A percentile compares a stretch with the other conserved stretches of the same genome.
These are phyloP conservation scores for Mormyrops boulengeri DNA, from an alignment of 2,797 vertebrate genomes.

Conservation along the genomic window DNA sequence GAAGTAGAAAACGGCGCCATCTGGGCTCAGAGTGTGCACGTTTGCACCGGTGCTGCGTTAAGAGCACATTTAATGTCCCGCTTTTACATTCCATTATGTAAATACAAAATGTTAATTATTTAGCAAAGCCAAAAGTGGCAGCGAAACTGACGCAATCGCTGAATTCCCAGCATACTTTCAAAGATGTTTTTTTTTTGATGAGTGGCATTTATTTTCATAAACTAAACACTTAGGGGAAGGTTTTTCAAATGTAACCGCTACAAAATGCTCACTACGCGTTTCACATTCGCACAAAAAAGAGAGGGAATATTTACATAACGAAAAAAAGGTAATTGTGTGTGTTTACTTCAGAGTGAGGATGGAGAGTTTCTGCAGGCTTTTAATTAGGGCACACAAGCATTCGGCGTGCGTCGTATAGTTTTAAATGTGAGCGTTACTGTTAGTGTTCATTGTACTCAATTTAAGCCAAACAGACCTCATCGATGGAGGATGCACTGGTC, in stretches of 20 bases:
- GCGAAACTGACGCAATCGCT: neutral
- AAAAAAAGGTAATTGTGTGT: neutral
- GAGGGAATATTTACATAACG: neutral
- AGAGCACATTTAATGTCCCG: neutral
- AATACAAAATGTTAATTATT: conserved; percentile 14
- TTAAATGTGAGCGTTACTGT: neutral
- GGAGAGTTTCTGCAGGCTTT: neutral
- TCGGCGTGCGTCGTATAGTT: neutral
- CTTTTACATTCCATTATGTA: conserved; percentile 16
- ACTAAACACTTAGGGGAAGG: neutral
- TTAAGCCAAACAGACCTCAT: neutral
- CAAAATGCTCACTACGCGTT: neutral
- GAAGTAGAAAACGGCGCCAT: neutral
- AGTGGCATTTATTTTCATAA: conserved; percentile 8
- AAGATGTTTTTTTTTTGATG: neutral
- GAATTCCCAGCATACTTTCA: conserved; percentile 9
- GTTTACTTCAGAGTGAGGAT: neutral
- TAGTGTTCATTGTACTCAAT: neutral
- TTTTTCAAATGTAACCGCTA: neutral
- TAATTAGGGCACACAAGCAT: neutral
- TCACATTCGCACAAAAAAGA: neutral
- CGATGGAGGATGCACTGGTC: neutral
- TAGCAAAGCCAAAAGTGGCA: neutral
- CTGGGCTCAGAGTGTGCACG: neutral
- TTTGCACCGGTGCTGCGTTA: neutral